Evolutionary conservation across 2,797 vertebrate species (phyloP).

Genomic region (Eulemur mongoz): DNA sequence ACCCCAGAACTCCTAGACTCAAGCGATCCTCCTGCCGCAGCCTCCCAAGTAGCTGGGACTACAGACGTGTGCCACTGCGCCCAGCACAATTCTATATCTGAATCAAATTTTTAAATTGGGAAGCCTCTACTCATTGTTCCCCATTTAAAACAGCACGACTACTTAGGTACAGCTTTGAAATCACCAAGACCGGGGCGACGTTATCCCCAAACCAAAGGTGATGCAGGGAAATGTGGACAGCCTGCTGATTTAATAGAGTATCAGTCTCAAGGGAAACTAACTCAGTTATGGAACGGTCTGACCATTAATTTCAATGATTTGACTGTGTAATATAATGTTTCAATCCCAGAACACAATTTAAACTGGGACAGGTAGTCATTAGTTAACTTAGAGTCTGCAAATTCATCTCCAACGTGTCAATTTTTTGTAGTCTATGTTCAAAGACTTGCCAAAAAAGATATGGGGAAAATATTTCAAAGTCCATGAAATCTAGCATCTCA

Average conservation of each 20-base stretch:
- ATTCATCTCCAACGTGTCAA: slow-evolving; percentile 78
- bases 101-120: neutral
- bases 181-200: neutral
- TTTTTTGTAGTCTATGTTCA: slow-evolving; percentile 72
- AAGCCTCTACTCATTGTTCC: neutral
- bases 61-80: too few species aligned
- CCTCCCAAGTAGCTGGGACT: too few species aligned
- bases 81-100: neutral
- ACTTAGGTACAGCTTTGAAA: neutral
- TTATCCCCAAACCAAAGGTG: neutral
- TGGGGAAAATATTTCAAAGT: slow-evolving; percentile 68
- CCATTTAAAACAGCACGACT: neutral
- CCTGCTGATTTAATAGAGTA: slow-evolving; percentile 66
- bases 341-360: slow-evolving; percentile 81
- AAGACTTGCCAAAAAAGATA: slow-evolving; percentile 72
- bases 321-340: slow-evolving; percentile 75
- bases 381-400: slow-evolving; percentile 82
- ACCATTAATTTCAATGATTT: slow-evolving; percentile 81
- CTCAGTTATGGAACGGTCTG: slow-evolving; percentile 72
- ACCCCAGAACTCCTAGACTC: too few species aligned
- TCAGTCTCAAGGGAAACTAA: slow-evolving; percentile 76
- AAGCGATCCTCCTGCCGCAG: too few species aligned
- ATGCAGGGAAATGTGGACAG: neutral
- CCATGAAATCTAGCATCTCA: slow-evolving; percentile 55
- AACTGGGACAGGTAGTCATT: slow-evolving; percentile 82